phyloP scores from a whole-genome alignment of 2,888 invertebrate species.

The Plagodis pulveraria region DNA sequence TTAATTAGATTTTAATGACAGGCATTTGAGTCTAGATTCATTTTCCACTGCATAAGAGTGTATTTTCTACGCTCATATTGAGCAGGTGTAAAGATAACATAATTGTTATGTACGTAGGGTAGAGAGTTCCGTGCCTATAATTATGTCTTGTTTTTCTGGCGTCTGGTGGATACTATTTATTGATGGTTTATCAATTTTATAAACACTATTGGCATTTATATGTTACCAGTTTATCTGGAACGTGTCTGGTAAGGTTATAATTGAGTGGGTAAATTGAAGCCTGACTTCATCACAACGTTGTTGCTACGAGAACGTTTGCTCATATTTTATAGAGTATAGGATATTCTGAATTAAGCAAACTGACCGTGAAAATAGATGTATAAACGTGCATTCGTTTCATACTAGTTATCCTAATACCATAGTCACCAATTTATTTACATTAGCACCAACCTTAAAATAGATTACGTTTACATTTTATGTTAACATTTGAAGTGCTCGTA shows the following conservation, averaged over 20 bases:
- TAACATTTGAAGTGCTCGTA: no score
- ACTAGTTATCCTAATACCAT: no score
- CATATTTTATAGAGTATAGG: no score
- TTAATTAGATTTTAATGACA: constrained; percentile 79
- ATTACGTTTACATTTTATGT: no score
- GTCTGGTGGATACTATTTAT: constrained; percentile 17
- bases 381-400: no score
- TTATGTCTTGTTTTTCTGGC: constrained; percentile 27
- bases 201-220: constrained; percentile 21
- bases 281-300: not conserved
- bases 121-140: constrained; percentile 17
- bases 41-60: constrained; percentile 26
- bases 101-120: constrained; percentile 18
- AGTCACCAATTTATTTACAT: no score
- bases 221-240: constrained; percentile 17
- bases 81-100: constrained; percentile 26
- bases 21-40: constrained; percentile 49
- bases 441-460: no score
- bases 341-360: no score
- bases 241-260: constrained; percentile 5
- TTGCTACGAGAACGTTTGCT: not conserved
- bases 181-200: constrained; percentile 28
- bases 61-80: constrained; percentile 8
- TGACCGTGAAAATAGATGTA: no score
- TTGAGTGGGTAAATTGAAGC: constrained; percentile 11